Conservation (phyloP, 2,113 vertebrate species). For the Bubalus kerabau region DNA sequence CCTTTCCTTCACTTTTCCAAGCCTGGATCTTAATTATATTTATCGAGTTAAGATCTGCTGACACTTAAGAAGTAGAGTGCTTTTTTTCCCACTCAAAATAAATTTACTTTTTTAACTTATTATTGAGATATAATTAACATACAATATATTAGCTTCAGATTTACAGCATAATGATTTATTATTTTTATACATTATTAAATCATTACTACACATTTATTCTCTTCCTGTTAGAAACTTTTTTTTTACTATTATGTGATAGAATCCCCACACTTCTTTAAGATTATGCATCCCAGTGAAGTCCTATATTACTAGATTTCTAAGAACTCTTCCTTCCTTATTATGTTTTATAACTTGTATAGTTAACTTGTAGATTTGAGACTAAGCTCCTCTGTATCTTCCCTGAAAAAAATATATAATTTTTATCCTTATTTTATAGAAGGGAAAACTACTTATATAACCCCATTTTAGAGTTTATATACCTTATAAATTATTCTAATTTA, state of each 20-base stretch:
- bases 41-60: not conserved
- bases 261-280: not conserved
- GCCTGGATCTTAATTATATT: not conserved
- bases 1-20: not conserved
- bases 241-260: not conserved
- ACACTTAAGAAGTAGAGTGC: not conserved
- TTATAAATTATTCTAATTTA: not conserved
- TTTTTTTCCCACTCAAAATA: not conserved
- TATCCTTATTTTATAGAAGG: not conserved
- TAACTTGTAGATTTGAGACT: not conserved
- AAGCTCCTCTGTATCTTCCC: not conserved
- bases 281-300: not conserved
- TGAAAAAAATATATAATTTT: not conserved
- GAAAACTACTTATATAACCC: not conserved
- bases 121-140: not conserved
- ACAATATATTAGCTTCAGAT: not conserved
- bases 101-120: not conserved
- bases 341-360: not conserved
- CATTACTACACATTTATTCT: not conserved
- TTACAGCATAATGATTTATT: not conserved
- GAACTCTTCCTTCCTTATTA: not conserved
- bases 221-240: not conserved
- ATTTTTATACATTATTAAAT: not conserved
- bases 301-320: not conserved
- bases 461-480: not conserved